Evolutionary conservation across 2,797 vertebrate genomes (phyloP).

Genomic region (Enteromius argenteus): DNA sequence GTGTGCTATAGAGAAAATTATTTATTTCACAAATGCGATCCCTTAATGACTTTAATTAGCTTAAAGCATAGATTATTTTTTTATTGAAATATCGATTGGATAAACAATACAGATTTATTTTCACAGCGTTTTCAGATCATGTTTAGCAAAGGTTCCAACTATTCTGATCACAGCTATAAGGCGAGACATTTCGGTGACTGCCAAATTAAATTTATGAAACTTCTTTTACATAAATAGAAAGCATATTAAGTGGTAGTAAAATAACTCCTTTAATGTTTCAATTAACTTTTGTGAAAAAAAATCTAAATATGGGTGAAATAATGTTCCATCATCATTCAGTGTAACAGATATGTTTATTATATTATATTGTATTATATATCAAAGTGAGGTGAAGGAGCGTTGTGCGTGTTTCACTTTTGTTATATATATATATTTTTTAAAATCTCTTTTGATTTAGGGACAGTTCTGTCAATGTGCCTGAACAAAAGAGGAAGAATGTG

Average conservation of each 20-base stretch:
- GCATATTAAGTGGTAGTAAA: too few relatives aligned
- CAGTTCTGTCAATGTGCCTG: constrained; percentile 62
- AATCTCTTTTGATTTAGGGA: constrained; percentile 58
- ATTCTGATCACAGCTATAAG: neutral
- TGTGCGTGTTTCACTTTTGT: neutral
- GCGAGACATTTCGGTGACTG: neutral
- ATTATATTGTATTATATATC: neutral
- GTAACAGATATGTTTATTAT: neutral
- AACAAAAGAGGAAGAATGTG: constrained; percentile 70
- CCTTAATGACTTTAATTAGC: too few relatives aligned
- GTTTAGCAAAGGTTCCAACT: too few relatives aligned
- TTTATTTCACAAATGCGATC: too few relatives aligned
- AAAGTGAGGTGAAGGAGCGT: neutral
- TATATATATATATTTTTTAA: neutral
- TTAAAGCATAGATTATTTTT: too few relatives aligned
- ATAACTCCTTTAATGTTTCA: neutral
- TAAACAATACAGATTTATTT: too few relatives aligned
- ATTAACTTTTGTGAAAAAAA: neutral
- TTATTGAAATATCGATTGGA: too few relatives aligned
- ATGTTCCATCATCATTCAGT: neutral
- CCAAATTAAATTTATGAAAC: neutral
- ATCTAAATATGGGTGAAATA: neutral
- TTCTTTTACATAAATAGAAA: neutral
- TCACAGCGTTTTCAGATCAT: too few relatives aligned
- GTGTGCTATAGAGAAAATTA: too few relatives aligned